phyloP scores from a whole-genome alignment of 2,888 invertebrate species.

The Torymus tubicola region DNA sequence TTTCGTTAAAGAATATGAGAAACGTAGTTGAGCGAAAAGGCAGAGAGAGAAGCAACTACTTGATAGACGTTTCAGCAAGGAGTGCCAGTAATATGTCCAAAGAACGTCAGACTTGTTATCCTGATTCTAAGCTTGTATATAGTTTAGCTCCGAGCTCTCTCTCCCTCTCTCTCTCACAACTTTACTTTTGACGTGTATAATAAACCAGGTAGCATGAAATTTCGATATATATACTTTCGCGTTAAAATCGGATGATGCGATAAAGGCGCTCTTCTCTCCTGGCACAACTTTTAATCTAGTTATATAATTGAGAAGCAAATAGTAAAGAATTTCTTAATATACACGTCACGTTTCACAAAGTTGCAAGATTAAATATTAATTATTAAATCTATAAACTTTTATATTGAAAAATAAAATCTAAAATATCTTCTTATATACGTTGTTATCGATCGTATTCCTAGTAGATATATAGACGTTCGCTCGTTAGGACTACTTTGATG shows the following conservation, averaged over 20 bases:
- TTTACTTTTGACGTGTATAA: constrained; percentile 29
- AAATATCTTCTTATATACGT: too few relatives aligned
- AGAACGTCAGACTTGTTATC: constrained; percentile 53
- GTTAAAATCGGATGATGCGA: too few relatives aligned
- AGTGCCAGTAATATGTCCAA: constrained; percentile 42
- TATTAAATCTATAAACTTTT: too few relatives aligned
- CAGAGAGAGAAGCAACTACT: not conserved
- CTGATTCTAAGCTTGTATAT: constrained; percentile 28
- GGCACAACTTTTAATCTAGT: too few relatives aligned
- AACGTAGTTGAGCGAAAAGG: not conserved
- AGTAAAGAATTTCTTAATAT: too few relatives aligned
- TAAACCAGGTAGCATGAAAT: constrained; percentile 17
- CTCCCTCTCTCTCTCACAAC: not conserved
- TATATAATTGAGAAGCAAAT: too few relatives aligned
- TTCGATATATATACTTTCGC: too few relatives aligned
- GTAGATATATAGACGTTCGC: constrained; percentile 5
- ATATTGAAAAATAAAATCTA: too few relatives aligned
- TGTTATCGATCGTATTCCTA: too few relatives aligned
- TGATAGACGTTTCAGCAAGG: constrained; percentile 42
- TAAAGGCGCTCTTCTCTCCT: too few relatives aligned
- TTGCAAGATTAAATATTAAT: too few relatives aligned
- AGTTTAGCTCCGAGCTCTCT: not conserved
- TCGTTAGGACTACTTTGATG: constrained; percentile 32
- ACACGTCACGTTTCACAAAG: too few relatives aligned
- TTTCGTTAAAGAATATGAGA: constrained; percentile 27